Evolutionary conservation across 1,140 invertebrate species (phyloP), one percentile per base, ranked within the genome.

Genomic region (Orius insidiosus): DNA sequence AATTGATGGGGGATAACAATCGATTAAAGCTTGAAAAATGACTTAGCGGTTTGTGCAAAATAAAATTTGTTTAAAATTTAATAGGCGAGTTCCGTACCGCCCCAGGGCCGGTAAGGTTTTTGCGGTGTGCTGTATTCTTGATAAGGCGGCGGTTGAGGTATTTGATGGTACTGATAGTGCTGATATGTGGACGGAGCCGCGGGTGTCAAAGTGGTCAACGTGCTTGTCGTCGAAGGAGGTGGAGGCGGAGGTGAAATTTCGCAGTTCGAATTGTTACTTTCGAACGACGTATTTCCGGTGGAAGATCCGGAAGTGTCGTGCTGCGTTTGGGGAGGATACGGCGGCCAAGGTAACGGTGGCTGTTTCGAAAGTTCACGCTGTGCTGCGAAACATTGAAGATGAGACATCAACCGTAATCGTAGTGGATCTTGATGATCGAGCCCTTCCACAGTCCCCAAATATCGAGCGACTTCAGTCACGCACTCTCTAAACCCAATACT

Each of bases 401-500:
- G 92, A 31, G 84, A 88, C 69, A 95, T 80, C 2, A 97, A 71
- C 7, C 93, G 72, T 13, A 94, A 62, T 1, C 90, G 67, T 9
- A 97, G 65, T 0, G 92, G 90, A 62, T 97, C 89, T 54, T 95
- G 87, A 11, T 93, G 79, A 62, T 95, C 92, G 58, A 96, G 71
- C 18, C 92, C 92, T 64, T 97, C 92, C 58, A 88, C 86, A 50
- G 86, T 83, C 38, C 94, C 86, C 30, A 96, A 67, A 63, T 96
- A 85, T n/a, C 90, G 72, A 0, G 86, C 85, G 0, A 94, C 89
- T 66, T 98, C 92, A 0, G 88, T 80, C 0, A 85, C 85, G 63
- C 92, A 96, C 59, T 97, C 93, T 13, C 90, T 68, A 70, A 95
- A 97, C 0, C 93, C 93, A 45, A 96, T 88, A 48, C 75, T 85